Percentiles rank a stretch among this genome's conserved stretches.
Conservation (phyloP, 2,113 vertebrate genomes). For the Laticauda colubrina region DNA sequence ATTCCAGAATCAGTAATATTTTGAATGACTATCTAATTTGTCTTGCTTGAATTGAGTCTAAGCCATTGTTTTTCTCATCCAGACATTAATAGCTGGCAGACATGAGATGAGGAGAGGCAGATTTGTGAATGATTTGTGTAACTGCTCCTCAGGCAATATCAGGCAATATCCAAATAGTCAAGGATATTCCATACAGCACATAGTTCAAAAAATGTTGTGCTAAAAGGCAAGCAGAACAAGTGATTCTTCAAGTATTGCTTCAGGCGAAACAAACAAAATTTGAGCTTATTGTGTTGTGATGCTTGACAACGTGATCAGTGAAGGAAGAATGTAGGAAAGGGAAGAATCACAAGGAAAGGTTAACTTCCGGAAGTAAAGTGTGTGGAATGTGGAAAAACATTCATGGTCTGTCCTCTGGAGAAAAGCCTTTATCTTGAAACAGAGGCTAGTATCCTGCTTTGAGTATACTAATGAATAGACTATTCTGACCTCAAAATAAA, state of each 20-base stretch:
- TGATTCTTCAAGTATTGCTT: not conserved
- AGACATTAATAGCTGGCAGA: not conserved
- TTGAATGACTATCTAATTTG: not conserved
- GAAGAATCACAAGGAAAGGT: not conserved
- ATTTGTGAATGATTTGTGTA: not conserved
- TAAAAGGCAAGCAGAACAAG: not conserved
- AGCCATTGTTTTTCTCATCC: not conserved
- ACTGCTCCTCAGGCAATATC: not conserved
- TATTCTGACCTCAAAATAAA: conserved; percentile 6
- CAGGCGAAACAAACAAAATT: not conserved
- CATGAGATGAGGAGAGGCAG: not conserved
- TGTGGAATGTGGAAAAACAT: not conserved
- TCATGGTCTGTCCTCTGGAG: not conserved
- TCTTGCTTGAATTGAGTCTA: not conserved
- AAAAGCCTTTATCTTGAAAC: not conserved
- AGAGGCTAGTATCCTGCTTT: not conserved
- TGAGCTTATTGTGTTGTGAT: not conserved
- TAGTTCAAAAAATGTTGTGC: not conserved
- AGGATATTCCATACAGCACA: not conserved
- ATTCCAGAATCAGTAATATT: not conserved
- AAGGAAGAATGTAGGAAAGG: not conserved
- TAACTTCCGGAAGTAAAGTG: not conserved
- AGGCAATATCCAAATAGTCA: not conserved
- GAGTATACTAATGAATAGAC: not conserved
- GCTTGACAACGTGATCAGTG: not conserved